Percentiles rank a stretch among this genome's conserved stretches.
phyloP scores from a whole-genome alignment of 1,140 invertebrate species.

The Danaus melanippus region DNA sequence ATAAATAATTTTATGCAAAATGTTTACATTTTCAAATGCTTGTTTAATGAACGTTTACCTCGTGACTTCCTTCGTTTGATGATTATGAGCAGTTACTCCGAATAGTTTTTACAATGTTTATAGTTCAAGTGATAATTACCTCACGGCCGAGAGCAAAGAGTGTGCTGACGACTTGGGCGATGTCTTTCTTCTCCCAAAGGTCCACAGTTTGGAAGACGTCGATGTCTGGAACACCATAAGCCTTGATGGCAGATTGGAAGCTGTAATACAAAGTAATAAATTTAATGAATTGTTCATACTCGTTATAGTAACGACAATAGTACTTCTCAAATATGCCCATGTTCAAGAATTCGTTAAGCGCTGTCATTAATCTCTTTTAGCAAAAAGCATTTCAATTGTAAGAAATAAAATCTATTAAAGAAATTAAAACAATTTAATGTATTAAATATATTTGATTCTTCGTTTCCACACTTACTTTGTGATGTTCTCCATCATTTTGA shows the following conservation, averaged over 20 bases:
- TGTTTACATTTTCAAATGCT: too few relatives aligned
- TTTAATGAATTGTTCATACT: neutral
- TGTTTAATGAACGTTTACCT: too few relatives aligned
- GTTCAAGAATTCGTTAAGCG: neutral
- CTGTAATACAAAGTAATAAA: slow-evolving; percentile 60
- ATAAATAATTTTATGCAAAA: too few relatives aligned
- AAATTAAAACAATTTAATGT: neutral
- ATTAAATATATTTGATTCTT: neutral
- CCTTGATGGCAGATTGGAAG: slow-evolving; percentile 91
- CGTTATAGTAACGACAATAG: neutral
- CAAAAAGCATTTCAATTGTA: neutral
- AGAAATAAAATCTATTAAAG: neutral
- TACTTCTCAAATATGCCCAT: slow-evolving; percentile 1
- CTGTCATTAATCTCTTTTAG: neutral
- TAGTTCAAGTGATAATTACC: slow-evolving; percentile 74
- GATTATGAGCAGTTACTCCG: too few relatives aligned
- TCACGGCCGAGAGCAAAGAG: slow-evolving; percentile 93
- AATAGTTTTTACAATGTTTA: too few relatives aligned
- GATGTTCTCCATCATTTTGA: slow-evolving; percentile 98
- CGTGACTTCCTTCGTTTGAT: too few relatives aligned
- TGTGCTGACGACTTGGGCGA: slow-evolving; percentile 93
- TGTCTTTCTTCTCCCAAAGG: slow-evolving; percentile 95
- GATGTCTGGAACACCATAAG: slow-evolving; percentile 92
- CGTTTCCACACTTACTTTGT: slow-evolving; percentile 76
- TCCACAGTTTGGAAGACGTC: slow-evolving; percentile 98